Percentiles rank a stretch among this genome's conserved stretches.
Evolutionary conservation across 2,797 vertebrate genomes (phyloP).

Genomic region (Sebastes oblongus): DNA sequence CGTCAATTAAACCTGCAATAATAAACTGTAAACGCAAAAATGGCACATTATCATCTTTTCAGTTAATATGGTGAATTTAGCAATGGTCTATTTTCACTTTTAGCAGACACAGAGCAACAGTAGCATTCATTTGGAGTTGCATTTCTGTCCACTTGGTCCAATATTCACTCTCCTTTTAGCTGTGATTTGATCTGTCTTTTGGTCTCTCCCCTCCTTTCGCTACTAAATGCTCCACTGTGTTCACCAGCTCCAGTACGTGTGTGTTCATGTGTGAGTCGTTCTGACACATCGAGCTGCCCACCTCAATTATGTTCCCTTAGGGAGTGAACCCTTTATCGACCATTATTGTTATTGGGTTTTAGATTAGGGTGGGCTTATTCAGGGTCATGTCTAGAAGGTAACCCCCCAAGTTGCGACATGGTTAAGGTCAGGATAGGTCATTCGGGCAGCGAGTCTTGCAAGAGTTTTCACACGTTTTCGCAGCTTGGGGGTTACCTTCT

Average conservation of each 20-base stretch:
- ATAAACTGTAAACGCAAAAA: neutral
- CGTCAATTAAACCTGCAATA: neutral
- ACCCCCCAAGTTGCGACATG: too few relatives aligned
- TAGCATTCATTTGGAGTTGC: neutral
- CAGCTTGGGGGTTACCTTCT: too few relatives aligned
- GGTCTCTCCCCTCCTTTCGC: too few relatives aligned
- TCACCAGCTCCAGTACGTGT: neutral
- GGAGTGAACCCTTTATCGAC: neutral
- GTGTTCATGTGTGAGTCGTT: neutral
- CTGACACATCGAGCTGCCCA: neutral
- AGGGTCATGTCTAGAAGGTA: too few relatives aligned
- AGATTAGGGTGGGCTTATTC: conserved; percentile 9
- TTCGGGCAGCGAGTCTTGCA: too few relatives aligned
- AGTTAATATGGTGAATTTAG: neutral
- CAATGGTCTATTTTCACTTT: too few relatives aligned
- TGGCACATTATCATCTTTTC: neutral
- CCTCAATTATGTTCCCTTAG: neutral
- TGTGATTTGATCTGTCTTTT: too few relatives aligned
- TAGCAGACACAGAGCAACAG: neutral
- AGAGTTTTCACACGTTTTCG: too few relatives aligned
- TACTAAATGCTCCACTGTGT: too few relatives aligned
- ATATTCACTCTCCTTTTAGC: too few relatives aligned
- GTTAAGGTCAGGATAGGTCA: too few relatives aligned
- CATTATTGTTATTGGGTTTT: conserved; percentile 28
- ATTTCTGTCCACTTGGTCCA: neutral